Evolutionary conservation across 2,113 vertebrate genomes (phyloP).

Genomic region (Saimiri boliviensis): DNA sequence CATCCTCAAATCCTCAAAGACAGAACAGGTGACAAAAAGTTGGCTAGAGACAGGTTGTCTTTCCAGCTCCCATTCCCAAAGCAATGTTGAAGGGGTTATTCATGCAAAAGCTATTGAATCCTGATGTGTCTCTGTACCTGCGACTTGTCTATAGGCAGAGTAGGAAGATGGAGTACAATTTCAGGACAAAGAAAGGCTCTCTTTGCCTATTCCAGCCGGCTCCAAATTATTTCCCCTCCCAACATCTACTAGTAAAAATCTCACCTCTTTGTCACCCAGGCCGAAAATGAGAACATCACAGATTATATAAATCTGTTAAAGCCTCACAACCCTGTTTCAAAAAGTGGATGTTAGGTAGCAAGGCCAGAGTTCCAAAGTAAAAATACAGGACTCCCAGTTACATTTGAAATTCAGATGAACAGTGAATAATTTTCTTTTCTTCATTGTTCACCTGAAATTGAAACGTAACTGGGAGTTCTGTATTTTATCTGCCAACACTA

Average conservation of each 20-base stretch:
- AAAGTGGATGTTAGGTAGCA: neutral
- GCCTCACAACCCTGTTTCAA: neutral
- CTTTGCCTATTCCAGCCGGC: neutral
- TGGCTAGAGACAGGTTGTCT: neutral
- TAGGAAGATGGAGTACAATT: constrained; percentile 4
- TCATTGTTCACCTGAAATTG: neutral
- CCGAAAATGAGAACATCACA: neutral
- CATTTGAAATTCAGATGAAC: neutral
- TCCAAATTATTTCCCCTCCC: neutral
- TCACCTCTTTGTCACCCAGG: neutral
- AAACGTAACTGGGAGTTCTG: neutral
- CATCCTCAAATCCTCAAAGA: neutral
- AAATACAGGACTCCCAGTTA: neutral
- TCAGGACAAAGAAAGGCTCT: constrained; percentile 38
- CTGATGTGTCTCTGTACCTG: neutral
- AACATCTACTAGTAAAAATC: neutral
- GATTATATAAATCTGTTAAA: neutral
- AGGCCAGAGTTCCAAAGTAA: neutral
- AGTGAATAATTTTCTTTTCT: neutral
- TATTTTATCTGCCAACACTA: neutral
- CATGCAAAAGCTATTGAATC: neutral
- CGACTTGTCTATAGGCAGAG: neutral
- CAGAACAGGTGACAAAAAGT: neutral
- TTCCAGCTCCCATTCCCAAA: neutral
- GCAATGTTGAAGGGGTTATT: neutral